A percentile compares a stretch with the other conserved stretches of the same genome.
phyloP scores from a whole-genome alignment of 2,888 invertebrate species.

The Linnaemya tessellans region DNA sequence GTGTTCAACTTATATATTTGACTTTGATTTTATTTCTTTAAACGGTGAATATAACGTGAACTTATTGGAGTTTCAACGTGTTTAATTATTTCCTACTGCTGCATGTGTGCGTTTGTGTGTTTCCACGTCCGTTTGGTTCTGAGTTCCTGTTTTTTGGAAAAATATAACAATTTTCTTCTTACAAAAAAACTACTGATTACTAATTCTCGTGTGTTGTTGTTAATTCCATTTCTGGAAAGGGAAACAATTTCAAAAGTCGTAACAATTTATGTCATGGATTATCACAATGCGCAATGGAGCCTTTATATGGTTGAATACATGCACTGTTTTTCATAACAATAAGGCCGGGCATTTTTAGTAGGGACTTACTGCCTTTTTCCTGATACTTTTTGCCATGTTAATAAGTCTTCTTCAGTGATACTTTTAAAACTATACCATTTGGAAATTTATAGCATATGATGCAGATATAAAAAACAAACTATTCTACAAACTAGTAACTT shows the following conservation, averaged over 20 bases:
- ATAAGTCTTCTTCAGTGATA: too few relatives aligned
- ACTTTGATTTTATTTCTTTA: slow-evolving; percentile 13
- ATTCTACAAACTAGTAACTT: too few relatives aligned
- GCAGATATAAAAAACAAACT: too few relatives aligned
- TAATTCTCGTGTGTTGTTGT: slow-evolving; percentile 7
- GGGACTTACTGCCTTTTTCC: too few relatives aligned
- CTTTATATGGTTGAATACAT: background rate
- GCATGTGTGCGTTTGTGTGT: background rate
- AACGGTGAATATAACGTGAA: background rate
- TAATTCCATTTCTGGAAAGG: background rate
- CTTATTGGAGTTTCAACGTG: background rate
- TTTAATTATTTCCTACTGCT: background rate
- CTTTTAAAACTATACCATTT: too few relatives aligned
- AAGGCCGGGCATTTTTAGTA: too few relatives aligned
- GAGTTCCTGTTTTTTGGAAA: background rate
- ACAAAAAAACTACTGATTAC: slow-evolving; percentile 27
- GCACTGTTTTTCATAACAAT: too few relatives aligned
- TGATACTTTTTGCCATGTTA: too few relatives aligned
- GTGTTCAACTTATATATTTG: slow-evolving; percentile 24
- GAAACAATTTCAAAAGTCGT: background rate
- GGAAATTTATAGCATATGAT: too few relatives aligned
- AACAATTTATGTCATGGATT: background rate
- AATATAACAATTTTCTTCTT: background rate
- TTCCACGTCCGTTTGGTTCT: background rate
- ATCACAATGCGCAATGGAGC: background rate